These are phyloP conservation scores for Pseudococcus longispinus DNA, from an alignment of 2,888 invertebrate genomes.

Conservation along the genomic window DNA sequence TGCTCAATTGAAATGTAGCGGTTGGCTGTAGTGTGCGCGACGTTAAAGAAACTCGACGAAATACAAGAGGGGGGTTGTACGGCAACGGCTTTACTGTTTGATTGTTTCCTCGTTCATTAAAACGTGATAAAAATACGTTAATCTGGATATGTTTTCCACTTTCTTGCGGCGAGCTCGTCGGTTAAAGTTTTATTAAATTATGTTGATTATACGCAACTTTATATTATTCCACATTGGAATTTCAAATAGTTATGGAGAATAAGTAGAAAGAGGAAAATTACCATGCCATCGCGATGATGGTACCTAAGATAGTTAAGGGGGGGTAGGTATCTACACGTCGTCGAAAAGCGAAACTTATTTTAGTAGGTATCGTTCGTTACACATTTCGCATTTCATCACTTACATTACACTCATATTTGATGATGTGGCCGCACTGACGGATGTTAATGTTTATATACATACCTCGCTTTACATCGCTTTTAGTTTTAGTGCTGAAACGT, in stretches of 20 bases:
- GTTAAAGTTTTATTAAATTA: conserved; percentile 37
- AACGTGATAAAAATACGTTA: conserved; percentile 20
- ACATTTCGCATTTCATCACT: background rate
- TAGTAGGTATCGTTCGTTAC: background rate
- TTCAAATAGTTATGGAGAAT: background rate
- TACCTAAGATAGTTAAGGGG: background rate
- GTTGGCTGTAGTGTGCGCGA: background rate
- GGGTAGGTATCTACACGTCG: too few species aligned
- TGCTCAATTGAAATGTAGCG: conserved; percentile 17
- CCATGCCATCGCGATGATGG: background rate
- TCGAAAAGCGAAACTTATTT: conserved; percentile 8
- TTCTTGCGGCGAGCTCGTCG: background rate
- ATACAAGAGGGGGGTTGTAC: background rate
- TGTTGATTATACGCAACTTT: conserved; percentile 31
- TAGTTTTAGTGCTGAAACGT: background rate
- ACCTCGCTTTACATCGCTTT: background rate
- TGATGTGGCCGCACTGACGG: conserved; percentile 1
- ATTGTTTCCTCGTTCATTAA: conserved; percentile 24
- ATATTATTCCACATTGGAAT: background rate
- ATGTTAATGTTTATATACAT: conserved; percentile 8
- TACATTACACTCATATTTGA: background rate
- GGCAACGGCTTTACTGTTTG: background rate
- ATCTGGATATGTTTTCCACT: conserved; percentile 8
- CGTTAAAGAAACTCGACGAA: background rate
- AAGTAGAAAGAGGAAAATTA: background rate